Base-by-base conservation (phyloP, 2,888 invertebrate species). In the Oeneis ivallda region DNA sequence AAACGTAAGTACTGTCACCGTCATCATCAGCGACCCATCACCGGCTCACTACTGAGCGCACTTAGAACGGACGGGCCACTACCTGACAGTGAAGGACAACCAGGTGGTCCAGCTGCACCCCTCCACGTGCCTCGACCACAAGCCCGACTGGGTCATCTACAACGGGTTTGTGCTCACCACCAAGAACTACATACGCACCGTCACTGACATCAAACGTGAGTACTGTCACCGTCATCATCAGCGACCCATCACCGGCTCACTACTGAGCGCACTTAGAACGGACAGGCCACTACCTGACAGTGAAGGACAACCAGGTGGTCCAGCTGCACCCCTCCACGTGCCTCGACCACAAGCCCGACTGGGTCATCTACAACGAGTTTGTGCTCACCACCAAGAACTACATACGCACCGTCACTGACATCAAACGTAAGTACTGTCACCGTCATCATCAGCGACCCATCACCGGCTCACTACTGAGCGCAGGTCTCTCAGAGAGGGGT, bases 341-440 rank as follows among this genome's bases (percentile, higher is more conserved):
- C 82, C 94, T 99, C 65, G 99, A 99, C 92, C 99, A 99, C 92
- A 99, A 99, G 86, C 99, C 99, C 0, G 99, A 99, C 89, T 99
- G 99, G 99, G 99, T 99, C 49, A 96, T 99, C 68, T 99, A 99
- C 92, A 99, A 99, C 90, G 99, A 99, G 92, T 99, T 99, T 83
- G 99, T 99, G 57, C 93, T 99, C 74, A 99, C 99, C 70, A 99
- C 99, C 68, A 99, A 99, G 92, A 99, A 99, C 90, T 99, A 99
- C 86, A 99, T 99, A 78, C 94, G n/a, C 74, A 99, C 99, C 0
- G 99, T 99, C 13, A 99, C 99, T 0, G 99, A 99, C 80, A 97
- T 99, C 72, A 99, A 99, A 93, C 98, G 99, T 99, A 88, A 94
- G 96, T 93, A 47, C n/a, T n/a, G 11, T 10, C 9, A 11, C 11